A percentile compares a stretch with the other conserved stretches of the same genome.
Evolutionary conservation across 1,140 invertebrate species (phyloP).

Genomic region (Aleiodes sp.): DNA sequence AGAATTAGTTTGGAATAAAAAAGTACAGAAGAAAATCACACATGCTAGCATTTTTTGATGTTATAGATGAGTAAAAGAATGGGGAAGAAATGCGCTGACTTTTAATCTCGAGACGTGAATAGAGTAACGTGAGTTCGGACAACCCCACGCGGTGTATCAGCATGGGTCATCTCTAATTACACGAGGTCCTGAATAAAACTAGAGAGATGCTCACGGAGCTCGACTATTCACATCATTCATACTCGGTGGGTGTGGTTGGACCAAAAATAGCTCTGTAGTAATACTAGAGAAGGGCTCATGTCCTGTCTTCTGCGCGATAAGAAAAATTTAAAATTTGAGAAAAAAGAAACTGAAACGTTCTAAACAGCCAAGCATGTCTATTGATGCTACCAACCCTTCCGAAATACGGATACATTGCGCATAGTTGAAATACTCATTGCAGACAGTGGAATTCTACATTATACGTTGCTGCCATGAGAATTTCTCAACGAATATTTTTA

Average conservation of each 20-base stretch:
- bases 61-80: neutral
- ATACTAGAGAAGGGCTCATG: too few relatives aligned
- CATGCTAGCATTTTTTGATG: neutral
- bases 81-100: neutral
- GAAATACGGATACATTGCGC: neutral
- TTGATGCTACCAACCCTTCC: neutral
- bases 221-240: conserved; percentile 28
- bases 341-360: neutral
- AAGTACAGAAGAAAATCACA: neutral
- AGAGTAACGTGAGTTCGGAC: neutral
- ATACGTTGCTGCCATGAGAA: neutral
- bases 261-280: neutral
- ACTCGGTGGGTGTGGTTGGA: neutral
- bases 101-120: conserved; percentile 10
- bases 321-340: too few relatives aligned
- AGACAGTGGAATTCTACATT: neutral
- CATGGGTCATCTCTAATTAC: conserved; percentile 45
- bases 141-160: conserved; percentile 31
- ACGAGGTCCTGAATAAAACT: conserved; percentile 27
- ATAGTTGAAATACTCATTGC: neutral
- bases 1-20: neutral
- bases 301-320: too few relatives aligned
- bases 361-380: neutral
- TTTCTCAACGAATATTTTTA: neutral
- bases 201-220: neutral